A percentile compares a stretch with the other conserved stretches of the same genome.
These are phyloP conservation scores for Hestina assimilis DNA, from an alignment of 1,140 invertebrate genomes.

Conservation along the genomic window DNA sequence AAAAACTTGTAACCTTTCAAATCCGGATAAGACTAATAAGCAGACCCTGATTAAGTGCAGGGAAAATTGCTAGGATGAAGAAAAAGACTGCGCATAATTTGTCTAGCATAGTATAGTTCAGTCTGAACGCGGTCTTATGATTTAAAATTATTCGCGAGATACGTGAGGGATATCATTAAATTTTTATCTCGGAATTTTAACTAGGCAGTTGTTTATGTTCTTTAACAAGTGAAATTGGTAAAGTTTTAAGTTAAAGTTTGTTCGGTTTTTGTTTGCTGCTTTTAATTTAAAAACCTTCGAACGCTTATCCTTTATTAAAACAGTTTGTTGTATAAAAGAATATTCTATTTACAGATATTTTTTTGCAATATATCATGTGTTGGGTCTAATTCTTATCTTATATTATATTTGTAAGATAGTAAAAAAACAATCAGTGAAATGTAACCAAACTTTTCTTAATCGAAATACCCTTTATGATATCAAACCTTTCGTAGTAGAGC, in stretches of 20 bases:
- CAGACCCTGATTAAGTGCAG: too few relatives aligned
- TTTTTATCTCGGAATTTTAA: conserved; percentile 22
- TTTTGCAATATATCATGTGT: too few relatives aligned
- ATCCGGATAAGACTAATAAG: too few relatives aligned
- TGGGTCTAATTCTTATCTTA: too few relatives aligned
- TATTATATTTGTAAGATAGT: too few relatives aligned
- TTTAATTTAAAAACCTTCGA: conserved; percentile 9
- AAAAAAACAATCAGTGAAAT: too few relatives aligned
- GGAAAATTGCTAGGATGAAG: too few relatives aligned
- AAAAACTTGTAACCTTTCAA: too few relatives aligned
- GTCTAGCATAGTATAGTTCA: neutral
- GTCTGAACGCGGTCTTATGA: neutral
- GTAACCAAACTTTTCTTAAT: too few relatives aligned
- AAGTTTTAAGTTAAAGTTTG: conserved; percentile 16
- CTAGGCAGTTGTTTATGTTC: conserved; percentile 7
- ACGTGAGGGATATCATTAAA: conserved; percentile 2
- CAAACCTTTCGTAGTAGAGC: too few relatives aligned
- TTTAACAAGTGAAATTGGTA: conserved; percentile 4
- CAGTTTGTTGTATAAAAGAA: neutral
- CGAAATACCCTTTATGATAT: too few relatives aligned
- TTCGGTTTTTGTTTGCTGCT: conserved; percentile 4
- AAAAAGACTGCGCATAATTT: neutral
- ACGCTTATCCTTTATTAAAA: neutral
- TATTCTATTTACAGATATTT: too few relatives aligned
- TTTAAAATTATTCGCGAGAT: conserved; percentile 5